Evolutionary conservation across 2,113 vertebrate species (phyloP), one percentile per base, ranked within the genome.

Genomic region (Stictonetta naevosa): DNA sequence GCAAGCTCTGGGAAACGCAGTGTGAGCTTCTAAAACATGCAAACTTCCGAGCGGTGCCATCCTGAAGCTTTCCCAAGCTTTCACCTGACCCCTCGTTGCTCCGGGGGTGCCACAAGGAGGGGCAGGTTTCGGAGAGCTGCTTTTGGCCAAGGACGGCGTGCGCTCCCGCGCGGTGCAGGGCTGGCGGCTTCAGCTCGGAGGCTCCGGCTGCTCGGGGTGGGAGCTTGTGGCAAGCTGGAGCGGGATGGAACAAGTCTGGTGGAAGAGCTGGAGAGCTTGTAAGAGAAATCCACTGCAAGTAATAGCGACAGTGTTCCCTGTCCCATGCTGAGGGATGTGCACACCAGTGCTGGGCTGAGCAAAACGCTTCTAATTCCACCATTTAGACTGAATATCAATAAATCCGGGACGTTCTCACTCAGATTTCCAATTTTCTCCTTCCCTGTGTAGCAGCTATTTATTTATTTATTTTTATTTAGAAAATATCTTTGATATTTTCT

Each of bases 291-390:
- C 15, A 7, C 25, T 58, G 31, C 60, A 77, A 62, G 40, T 26
- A 21, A 46, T 40, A 64, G 25, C 18, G 34, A 28, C 36, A 38
- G 16, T 26, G 38, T 28, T 63, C 36, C 36, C 16, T 38, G 36
- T 36, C 60, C 15, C 26, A 10, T 26, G 52, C 44, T 26, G 46
- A 48, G 44, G 44, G 71, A 59, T 25, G 36, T 1, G 1, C 31
- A 8, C 0, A 3, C 8, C 18, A 36, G 5, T 2, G 0, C 29
- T 3, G 3, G 10, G 21, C 11, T 77, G 29, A 13, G 53, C 36
- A 15, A 63, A 68, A 60, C 4, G 31, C 44, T 58, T 23, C 78
- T 13, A 40, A 1, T 31, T 60, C 46, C n/a, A 13, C 33, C 18
- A 46, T 40, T 25, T 26, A 46, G 23, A 28, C 2, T 7, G n/a